phyloP scores from a whole-genome alignment of 2,888 invertebrate genomes.

The Dexiosoma caninum region DNA sequence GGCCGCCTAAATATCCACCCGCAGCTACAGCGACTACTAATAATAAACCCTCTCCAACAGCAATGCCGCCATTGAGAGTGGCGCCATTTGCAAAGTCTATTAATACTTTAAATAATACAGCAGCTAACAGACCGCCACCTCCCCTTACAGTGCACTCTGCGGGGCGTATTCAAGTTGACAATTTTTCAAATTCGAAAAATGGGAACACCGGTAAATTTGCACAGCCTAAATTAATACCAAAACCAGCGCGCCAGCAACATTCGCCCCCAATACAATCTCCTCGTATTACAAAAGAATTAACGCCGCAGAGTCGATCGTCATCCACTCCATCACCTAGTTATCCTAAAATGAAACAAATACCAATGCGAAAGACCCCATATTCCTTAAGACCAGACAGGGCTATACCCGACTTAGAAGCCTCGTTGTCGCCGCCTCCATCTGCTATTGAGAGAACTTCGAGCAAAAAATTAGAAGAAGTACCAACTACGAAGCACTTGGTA shows the following conservation, averaged over 20 bases:
- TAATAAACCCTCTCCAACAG: slow-evolving; percentile 44
- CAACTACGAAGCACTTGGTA: slow-evolving; percentile 53
- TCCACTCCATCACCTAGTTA: slow-evolving; percentile 51
- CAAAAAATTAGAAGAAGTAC: slow-evolving; percentile 53
- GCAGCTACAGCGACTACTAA: slow-evolving; percentile 40
- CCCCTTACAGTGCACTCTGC: slow-evolving; percentile 60
- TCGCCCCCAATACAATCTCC: slow-evolving; percentile 26
- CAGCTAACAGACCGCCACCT: slow-evolving; percentile 66
- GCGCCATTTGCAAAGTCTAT: slow-evolving; percentile 71
- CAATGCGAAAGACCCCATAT: slow-evolving; percentile 70
- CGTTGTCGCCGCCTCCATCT: slow-evolving; percentile 70
- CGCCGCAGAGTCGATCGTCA: slow-evolving; percentile 62
- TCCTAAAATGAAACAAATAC: slow-evolving; percentile 69
- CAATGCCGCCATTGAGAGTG: slow-evolving; percentile 69
- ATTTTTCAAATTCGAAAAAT: slow-evolving; percentile 47
- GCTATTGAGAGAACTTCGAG: slow-evolving; percentile 27
- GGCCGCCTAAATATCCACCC: slow-evolving; percentile 59
- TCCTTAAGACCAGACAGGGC: slow-evolving; percentile 70
- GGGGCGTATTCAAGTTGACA: slow-evolving; percentile 66
- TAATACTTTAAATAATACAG: slow-evolving; percentile 58
- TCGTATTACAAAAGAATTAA: slow-evolving; percentile 67
- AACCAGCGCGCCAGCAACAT: slow-evolving; percentile 22
- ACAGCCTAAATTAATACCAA: slow-evolving; percentile 53
- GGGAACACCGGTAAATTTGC: slow-evolving; percentile 1
- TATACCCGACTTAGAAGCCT: slow-evolving; percentile 70